Evolutionary conservation across 2,888 invertebrate species (phyloP), one percentile per base, ranked within the genome.

Genomic region (Sinodicranocentrus sp.): DNA sequence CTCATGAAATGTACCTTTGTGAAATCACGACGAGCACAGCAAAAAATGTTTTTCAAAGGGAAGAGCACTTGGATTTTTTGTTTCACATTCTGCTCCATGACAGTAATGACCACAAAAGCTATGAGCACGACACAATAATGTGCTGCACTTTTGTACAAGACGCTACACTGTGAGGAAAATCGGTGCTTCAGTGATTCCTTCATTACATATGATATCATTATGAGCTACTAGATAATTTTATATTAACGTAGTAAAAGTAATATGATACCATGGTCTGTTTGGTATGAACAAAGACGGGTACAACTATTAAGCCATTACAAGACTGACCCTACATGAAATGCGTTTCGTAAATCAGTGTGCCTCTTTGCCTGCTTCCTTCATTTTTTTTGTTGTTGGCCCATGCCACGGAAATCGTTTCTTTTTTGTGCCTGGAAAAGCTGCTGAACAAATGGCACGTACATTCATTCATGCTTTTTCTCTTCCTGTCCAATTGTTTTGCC

Each of bases 381-480:
- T 59, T 68, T 68, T 28, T n/a, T 19, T 10, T 3, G 43, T 28
- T 43, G 44, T 70, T 78, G 77, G 77, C 77, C 61, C 77, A 78
- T 61, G 77, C 77, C 77, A 78, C 33, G 44, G 59, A 78, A 70
- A 70, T 78, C 68, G 15, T 68, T 63, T 33, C 6, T 59, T 76
- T 76, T 76, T 67, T 54, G 57, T 54, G 39, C 17, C 57, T 67
- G 65, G 63, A 67, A 76, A 76, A 67, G 76, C 68, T 59, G 44
- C 48, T 68, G 77, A 61, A 59, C 70, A 78, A 78, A 78, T 61
- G 68, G 77, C 77, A 78, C 77, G 70, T 78, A 70, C 39, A 28
- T 52, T 67, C 25, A 57, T 23, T 15, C 17, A 63, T 63, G 26
- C 13, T n/a, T 63, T 63, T 25, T 21, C 15, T 15, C 43, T 67